Evolutionary conservation across 2,888 invertebrate genomes (phyloP).

Genomic region (Macrophya alboannulata): DNA sequence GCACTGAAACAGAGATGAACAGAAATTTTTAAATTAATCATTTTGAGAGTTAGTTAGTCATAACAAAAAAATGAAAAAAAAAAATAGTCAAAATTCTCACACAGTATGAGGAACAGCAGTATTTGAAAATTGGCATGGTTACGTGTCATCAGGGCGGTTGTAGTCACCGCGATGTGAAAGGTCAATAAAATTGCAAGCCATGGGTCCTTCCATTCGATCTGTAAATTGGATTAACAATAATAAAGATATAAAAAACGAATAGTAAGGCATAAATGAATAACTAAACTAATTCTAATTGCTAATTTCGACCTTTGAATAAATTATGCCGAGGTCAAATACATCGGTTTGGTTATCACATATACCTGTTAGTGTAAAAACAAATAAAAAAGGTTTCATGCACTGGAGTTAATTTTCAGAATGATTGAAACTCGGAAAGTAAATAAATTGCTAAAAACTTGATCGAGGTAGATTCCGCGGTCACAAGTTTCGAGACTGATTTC

Average conservation of each 20-base stretch:
- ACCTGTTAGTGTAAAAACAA: background rate
- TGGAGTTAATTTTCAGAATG: background rate
- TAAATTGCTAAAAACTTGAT: background rate
- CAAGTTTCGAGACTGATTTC: background rate
- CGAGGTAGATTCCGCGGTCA: background rate
- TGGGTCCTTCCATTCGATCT: slow-evolving; percentile 96
- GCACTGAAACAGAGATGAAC: slow-evolving; percentile 84
- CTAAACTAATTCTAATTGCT: slow-evolving; percentile 13
- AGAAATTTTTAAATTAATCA: slow-evolving; percentile 49
- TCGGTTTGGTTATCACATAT: background rate
- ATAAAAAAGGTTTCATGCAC: background rate
- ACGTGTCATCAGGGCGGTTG: slow-evolving; percentile 90
- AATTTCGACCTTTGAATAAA: slow-evolving; percentile 38
- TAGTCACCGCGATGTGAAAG: slow-evolving; percentile 89
- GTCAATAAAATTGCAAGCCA: slow-evolving; percentile 90
- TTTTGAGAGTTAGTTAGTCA: slow-evolving; percentile 33
- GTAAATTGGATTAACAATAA: slow-evolving; percentile 74
- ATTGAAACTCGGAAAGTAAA: background rate
- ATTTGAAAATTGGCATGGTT: slow-evolving; percentile 95
- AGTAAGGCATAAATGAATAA: background rate
- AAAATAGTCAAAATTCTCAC: slow-evolving; percentile 83
- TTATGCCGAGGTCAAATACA: background rate
- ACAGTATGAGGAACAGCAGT: slow-evolving; percentile 88
- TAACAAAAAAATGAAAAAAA: slow-evolving; percentile 19
- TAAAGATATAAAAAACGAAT: background rate